Evolutionary conservation across 1,140 invertebrate species (phyloP), one percentile per base, ranked within the genome.

Genomic region (Drosophila mojavensis): DNA sequence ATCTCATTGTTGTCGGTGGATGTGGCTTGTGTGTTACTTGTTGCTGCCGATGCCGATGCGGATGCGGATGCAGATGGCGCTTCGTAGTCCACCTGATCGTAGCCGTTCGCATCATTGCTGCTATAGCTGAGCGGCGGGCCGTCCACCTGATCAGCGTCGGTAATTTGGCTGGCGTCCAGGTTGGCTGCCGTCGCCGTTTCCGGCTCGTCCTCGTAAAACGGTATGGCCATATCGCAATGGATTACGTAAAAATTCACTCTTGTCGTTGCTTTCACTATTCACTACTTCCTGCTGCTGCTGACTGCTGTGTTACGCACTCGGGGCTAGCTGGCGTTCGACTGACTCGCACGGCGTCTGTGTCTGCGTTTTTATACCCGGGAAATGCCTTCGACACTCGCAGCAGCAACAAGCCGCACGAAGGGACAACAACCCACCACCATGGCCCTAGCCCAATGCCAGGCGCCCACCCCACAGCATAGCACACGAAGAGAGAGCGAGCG

Each of bases 281-380:
- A 79, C 55, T 66, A 17, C n/a, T 28, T 47, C 36, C 55, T 72
- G 5, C 9, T 30, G 28, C 28, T 5, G 5, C 41, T 68, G 65
- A 5, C 51, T 71, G 63, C 36, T 45, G 13, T n/a, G 4, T 56
- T 55, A 54, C 56, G 48, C 47, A 63, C 74, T 79, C 61, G 56
- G 7, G 54, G 53, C 66, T 56, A 82, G 80, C 71, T 75, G 47
- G 66, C 41, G 73, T 78, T 54, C 55, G 80, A 88, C 83, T 88
- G 80, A 88, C 36, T 73, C 67, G 80, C 83, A 78, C 69, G 73
- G 50, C 24, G 39, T 30, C 47, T 56, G 28, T 17, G 53, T 60
- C 55, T 55, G 28, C 78, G 83, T 80, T 80, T 88, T 88, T 88
- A 88, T 88, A 88, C 84, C 80, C 84, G 83, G 84, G 84, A 86